These are phyloP conservation scores for Tiphia femorata DNA, from an alignment of 2,888 invertebrate genomes.

Conservation along the genomic window DNA sequence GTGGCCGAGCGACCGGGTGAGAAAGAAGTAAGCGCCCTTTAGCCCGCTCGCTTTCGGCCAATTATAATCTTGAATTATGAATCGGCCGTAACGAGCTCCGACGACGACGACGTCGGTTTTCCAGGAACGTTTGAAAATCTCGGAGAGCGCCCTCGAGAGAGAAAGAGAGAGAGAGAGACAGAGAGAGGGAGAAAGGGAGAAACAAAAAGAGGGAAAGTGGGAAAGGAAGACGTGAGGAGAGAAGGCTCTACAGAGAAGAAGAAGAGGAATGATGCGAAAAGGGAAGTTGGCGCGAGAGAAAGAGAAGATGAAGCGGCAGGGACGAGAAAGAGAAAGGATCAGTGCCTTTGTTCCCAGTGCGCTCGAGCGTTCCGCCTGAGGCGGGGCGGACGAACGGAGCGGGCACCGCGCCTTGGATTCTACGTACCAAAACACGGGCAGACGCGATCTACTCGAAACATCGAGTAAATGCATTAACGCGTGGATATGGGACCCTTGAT, in stretches of 20 bases:
- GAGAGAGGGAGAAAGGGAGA: background rate
- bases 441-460: too few species aligned
- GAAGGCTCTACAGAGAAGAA: slow-evolving; percentile 6
- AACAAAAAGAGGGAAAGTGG: slow-evolving; percentile 1
- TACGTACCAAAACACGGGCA: too few species aligned
- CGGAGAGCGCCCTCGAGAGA: slow-evolving; percentile 1
- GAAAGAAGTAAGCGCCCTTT: slow-evolving; percentile 12
- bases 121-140: background rate
- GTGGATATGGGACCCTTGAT: too few species aligned
- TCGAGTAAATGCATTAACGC: too few species aligned
- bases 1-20: background rate
- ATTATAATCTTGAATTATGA: slow-evolving; percentile 56
- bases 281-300: background rate
- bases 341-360: slow-evolving; percentile 25
- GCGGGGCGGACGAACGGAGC: background rate
- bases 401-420: too few species aligned
- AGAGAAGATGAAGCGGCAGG: too few species aligned
- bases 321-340: too few species aligned
- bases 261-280: background rate
- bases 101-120: background rate
- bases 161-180: slow-evolving; percentile 1
- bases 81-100: slow-evolving; percentile 42
- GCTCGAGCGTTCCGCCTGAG: slow-evolving; percentile 3
- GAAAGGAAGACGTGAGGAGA: slow-evolving; percentile 19
- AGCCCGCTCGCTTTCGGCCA: slow-evolving; percentile 43